Evolutionary conservation across 2,888 invertebrate genomes (phyloP).

Genomic region (Caenorhabditis uteleia): DNA sequence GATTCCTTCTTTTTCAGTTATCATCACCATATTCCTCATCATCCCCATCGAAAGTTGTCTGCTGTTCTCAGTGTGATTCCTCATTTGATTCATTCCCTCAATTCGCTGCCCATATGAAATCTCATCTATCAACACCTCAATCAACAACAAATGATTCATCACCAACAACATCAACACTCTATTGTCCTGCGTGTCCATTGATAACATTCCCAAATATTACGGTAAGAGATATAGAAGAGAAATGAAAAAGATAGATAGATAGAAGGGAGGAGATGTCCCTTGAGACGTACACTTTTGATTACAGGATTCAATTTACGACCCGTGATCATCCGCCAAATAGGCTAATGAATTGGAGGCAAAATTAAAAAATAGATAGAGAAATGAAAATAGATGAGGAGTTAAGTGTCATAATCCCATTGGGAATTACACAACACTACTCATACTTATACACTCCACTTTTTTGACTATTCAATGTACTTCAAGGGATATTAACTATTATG

Average conservation of each 20-base stretch:
- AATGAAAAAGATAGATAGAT: too few species aligned
- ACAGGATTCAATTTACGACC: too few species aligned
- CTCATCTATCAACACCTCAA: slow-evolving; percentile 15
- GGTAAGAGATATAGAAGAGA: slow-evolving; percentile 1
- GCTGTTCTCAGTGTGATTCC: slow-evolving; percentile 46
- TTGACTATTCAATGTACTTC: slow-evolving; percentile 1
- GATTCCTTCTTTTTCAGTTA: not conserved
- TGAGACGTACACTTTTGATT: too few species aligned
- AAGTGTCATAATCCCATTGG: too few species aligned
- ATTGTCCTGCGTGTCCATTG: slow-evolving; percentile 6
- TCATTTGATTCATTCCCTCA: slow-evolving; percentile 34
- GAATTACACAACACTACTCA: too few species aligned
- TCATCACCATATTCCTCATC: not conserved
- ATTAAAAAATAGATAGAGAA: too few species aligned
- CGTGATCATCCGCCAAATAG: too few species aligned
- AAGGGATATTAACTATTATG: not conserved
- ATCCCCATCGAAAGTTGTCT: slow-evolving; percentile 13
- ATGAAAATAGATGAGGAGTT: too few species aligned
- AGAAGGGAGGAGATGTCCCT: too few species aligned
- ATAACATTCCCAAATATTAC: slow-evolving; percentile 2
- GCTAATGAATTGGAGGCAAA: too few species aligned
- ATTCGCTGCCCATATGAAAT: slow-evolving; percentile 43
- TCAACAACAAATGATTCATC: slow-evolving; percentile 1
- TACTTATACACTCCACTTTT: not conserved
- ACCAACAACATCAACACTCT: not conserved